Percentiles rank a stretch among this genome's conserved stretches.
These are phyloP conservation scores for Entelurus aequoreus DNA, from an alignment of 2,113 vertebrate species.

Conservation along the genomic window DNA sequence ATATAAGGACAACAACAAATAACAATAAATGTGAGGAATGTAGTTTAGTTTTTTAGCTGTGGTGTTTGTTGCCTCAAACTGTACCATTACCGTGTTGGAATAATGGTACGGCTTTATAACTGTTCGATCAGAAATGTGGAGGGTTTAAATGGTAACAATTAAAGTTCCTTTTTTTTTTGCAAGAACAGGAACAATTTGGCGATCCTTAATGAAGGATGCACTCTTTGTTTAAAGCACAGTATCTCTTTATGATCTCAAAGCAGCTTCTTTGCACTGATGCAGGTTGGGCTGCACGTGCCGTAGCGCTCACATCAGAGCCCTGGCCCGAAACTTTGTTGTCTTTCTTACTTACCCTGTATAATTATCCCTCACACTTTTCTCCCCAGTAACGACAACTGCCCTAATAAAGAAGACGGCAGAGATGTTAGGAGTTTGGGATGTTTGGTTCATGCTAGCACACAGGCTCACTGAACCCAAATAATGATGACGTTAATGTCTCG, in stretches of 20 bases:
- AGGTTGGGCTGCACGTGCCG: slow-evolving; percentile 36
- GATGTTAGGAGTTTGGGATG: slow-evolving; percentile 41
- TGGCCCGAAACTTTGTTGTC: slow-evolving; percentile 51
- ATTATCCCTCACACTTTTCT: slow-evolving; percentile 63
- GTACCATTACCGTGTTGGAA: not conserved
- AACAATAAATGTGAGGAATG: no score
- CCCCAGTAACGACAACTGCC: slow-evolving; percentile 61
- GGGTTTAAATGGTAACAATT: slow-evolving; percentile 13
- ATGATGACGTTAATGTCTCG: slow-evolving; percentile 36
- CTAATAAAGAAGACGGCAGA: slow-evolving; percentile 48
- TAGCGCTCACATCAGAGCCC: slow-evolving; percentile 27
- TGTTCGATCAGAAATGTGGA: not conserved
- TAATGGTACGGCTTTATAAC: not conserved
- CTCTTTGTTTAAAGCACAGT: slow-evolving; percentile 4
- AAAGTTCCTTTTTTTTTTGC: not conserved
- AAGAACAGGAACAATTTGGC: not conserved
- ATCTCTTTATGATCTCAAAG: slow-evolving; percentile 19
- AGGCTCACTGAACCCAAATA: slow-evolving; percentile 38
- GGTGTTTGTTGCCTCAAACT: slow-evolving; percentile 2
- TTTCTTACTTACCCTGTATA: slow-evolving; percentile 59
- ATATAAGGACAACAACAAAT: no score
- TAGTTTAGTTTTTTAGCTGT: not conserved
- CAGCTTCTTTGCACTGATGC: slow-evolving; percentile 38
- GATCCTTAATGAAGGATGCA: not conserved
- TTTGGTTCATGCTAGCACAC: slow-evolving; percentile 38